Evolutionary conservation across 2,888 invertebrate genomes (phyloP).

Genomic region (Trachelus troglodyta): DNA sequence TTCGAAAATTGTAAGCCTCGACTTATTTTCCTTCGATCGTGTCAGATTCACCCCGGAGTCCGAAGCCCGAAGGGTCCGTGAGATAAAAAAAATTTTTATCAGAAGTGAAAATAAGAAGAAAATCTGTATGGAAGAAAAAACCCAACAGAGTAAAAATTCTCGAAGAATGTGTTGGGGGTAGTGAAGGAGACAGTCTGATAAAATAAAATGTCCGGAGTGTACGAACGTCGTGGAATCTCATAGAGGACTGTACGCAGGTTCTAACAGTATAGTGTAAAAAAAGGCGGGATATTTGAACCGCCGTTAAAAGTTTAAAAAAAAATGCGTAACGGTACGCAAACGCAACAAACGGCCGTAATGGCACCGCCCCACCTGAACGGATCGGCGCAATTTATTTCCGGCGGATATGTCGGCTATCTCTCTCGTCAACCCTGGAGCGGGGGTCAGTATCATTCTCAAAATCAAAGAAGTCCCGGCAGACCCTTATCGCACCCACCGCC

Average conservation of each 20-base stretch:
- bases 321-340: slow-evolving; percentile 62
- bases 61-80: background rate
- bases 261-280: background rate
- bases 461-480: slow-evolving; percentile 33
- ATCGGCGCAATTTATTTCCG: slow-evolving; percentile 67
- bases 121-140: background rate
- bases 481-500: slow-evolving; percentile 60
- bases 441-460: slow-evolving; percentile 66
- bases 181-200: too few species aligned
- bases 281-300: background rate
- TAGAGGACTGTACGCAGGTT: background rate
- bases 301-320: slow-evolving; percentile 19
- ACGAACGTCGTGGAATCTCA: background rate
- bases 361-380: slow-evolving; percentile 66
- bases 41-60: background rate
- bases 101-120: background rate
- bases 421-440: slow-evolving; percentile 68
- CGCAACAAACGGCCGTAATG: slow-evolving; percentile 63
- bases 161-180: background rate
- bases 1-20: background rate
- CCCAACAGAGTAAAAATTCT: background rate
- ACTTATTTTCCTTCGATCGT: background rate
- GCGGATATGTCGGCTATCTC: slow-evolving; percentile 70
- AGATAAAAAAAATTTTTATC: background rate
- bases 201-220: background rate